Base-by-base conservation (phyloP, 1,140 invertebrate genomes). In the Prorops nasuta region DNA sequence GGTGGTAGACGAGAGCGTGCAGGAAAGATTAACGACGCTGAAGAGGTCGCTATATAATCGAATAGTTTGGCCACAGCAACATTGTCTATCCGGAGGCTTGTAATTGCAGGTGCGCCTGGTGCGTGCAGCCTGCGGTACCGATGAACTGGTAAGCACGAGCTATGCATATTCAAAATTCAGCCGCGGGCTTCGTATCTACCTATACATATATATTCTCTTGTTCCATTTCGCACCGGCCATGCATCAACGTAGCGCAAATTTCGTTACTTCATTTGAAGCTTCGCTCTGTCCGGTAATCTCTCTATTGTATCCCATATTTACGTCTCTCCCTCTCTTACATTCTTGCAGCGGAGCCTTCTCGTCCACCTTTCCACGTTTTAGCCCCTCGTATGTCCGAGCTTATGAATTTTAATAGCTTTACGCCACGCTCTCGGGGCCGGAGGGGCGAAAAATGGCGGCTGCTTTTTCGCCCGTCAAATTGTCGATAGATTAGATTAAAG, bases 391-490 rank as follows among this genome's bases (percentile, higher is more conserved):
- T 72, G 74, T 77, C 74, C 72, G 70, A 71, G 66, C 73, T 77
- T 76, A 77, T 77, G 74, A 77, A 77, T 77, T 77, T 77, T 77
- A 76, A 77, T 76, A 74, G 72, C 73, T 75, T 76, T 77, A 77
- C 64, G 67, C 67, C 67, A 66, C 60, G 61, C 64, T 57, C 64
- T 63, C 60, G 54, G 51, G 57, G 54, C 46, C 46, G 47, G 53
- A 28, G 39, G 46, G 46, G 37, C 51, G 46, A n/a, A 74, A 75
- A 74, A 75, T 73, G 71, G 64, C 74, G 62, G 67, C 69, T 69
- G 64, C 49, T 71, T 76, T 74, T 73, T 71, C 64, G 65, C 58
- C 60, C 64, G 72, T 75, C 71, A 75, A 76, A 74, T 73, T 75
- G 72, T 69, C 73, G 71, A 77, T 77, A 70, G 70, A 77, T 77